These are phyloP conservation scores for Euleptes europaea DNA, from an alignment of 2,113 vertebrate genomes.

Conservation along the genomic window DNA sequence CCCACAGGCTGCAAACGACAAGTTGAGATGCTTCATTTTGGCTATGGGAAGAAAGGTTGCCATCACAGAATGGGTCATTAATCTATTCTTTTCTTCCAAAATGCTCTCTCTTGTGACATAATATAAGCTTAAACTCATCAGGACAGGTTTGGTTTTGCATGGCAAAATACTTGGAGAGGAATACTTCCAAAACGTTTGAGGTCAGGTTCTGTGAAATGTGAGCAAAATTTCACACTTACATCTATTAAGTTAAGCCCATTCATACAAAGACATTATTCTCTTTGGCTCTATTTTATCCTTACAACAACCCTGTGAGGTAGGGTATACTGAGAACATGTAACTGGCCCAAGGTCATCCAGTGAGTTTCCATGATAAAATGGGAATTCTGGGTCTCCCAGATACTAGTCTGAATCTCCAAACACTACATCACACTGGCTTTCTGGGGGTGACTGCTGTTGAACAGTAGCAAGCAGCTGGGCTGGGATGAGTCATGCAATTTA, in stretches of 20 bases:
- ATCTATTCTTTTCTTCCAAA: not conserved
- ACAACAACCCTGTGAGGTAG: too few relatives aligned
- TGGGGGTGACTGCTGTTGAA: too few relatives aligned
- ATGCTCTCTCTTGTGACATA: not conserved
- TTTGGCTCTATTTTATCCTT: too few relatives aligned
- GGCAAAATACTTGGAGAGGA: not conserved
- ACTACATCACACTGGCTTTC: too few relatives aligned
- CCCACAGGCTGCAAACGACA: constrained; percentile 90
- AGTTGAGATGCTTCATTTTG: constrained; percentile 79
- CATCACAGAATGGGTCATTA: constrained; percentile 1
- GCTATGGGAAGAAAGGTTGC: constrained; percentile 45
- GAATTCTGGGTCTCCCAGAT: too few relatives aligned
- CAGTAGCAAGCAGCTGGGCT: too few relatives aligned
- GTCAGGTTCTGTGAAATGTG: not conserved
- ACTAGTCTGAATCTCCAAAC: too few relatives aligned
- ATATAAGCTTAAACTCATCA: not conserved
- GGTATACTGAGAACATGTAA: too few relatives aligned
- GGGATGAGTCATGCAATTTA: too few relatives aligned
- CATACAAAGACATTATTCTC: too few relatives aligned
- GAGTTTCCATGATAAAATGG: too few relatives aligned
- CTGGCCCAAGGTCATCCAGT: too few relatives aligned
- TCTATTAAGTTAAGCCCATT: not conserved
- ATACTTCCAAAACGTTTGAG: not conserved
- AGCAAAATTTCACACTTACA: not conserved
- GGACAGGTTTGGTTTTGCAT: not conserved